Evolutionary conservation across 2,888 invertebrate species (phyloP).

Genomic region (Polydesmus complanatus): DNA sequence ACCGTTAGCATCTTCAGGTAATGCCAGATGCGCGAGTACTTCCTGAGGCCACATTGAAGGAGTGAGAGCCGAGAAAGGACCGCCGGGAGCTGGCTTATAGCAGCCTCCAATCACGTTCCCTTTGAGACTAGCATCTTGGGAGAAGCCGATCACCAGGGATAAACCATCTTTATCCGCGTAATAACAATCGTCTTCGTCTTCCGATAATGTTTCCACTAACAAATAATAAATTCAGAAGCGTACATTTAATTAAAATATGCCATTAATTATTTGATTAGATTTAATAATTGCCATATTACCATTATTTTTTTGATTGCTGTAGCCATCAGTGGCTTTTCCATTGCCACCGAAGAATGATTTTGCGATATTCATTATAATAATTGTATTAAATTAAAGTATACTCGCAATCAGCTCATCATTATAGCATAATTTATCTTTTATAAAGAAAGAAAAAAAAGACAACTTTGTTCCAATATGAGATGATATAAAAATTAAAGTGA

Average conservation of each 20-base stretch:
- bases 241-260: background rate
- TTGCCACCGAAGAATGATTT: constrained; percentile 63
- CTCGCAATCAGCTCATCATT: too few relatives aligned
- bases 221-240: background rate
- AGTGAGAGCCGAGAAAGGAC: constrained; percentile 85
- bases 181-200: constrained; percentile 46
- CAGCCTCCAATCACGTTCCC: constrained; percentile 19
- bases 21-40: constrained; percentile 53
- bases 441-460: too few relatives aligned
- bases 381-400: too few relatives aligned
- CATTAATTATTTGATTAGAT: background rate
- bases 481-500: too few relatives aligned
- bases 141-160: too few relatives aligned
- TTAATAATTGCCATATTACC: constrained; percentile 5
- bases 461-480: too few relatives aligned
- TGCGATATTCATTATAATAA: constrained; percentile 64
- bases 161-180: constrained; percentile 53
- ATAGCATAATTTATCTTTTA: too few relatives aligned
- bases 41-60: constrained; percentile 96
- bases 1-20: constrained; percentile 61
- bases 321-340: constrained; percentile 72
- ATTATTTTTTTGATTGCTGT: constrained; percentile 51
- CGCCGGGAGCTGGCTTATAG: constrained; percentile 39
- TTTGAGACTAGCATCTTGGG: constrained; percentile 36
- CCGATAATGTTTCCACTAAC: constrained; percentile 45